phyloP scores from a whole-genome alignment of 1,140 invertebrate genomes.

The Tetragnatha versicolor region DNA sequence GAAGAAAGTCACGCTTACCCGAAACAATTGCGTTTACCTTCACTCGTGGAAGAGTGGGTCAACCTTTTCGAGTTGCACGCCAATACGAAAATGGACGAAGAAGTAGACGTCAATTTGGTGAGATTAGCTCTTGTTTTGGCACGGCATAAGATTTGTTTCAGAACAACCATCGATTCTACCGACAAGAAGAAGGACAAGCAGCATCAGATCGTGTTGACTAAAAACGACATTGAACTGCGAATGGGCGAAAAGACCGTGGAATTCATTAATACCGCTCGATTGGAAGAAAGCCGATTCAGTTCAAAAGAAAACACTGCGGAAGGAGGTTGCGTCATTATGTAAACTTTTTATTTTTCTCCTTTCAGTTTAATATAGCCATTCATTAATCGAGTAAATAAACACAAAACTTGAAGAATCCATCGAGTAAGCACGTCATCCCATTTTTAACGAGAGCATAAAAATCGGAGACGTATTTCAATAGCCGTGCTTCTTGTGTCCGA shows the following conservation, averaged over 20 bases:
- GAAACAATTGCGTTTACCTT: neutral
- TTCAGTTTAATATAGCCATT: too few species aligned
- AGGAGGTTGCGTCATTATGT: too few species aligned
- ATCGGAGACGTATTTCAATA: too few species aligned
- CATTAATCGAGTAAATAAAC: too few species aligned
- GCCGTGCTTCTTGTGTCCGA: too few species aligned
- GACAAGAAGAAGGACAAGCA: neutral
- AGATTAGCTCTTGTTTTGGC: neutral
- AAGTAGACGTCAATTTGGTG: neutral
- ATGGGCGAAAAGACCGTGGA: neutral
- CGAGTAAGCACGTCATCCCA: too few species aligned
- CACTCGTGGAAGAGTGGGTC: neutral
- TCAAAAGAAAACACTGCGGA: too few species aligned
- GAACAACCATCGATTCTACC: neutral
- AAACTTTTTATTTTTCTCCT: too few species aligned
- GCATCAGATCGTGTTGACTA: neutral
- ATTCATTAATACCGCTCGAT: neutral
- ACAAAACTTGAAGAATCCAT: too few species aligned
- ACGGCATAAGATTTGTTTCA: slow-evolving; percentile 6
- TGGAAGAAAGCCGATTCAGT: too few species aligned
- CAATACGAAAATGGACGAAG: neutral
- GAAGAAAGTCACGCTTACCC: neutral
- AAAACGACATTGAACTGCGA: neutral
- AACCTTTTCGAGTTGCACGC: neutral
- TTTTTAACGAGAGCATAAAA: too few species aligned